Evolutionary conservation across 2,888 invertebrate species (phyloP), one percentile per base, ranked within the genome.

Genomic region (Drosophila borealis): DNA sequence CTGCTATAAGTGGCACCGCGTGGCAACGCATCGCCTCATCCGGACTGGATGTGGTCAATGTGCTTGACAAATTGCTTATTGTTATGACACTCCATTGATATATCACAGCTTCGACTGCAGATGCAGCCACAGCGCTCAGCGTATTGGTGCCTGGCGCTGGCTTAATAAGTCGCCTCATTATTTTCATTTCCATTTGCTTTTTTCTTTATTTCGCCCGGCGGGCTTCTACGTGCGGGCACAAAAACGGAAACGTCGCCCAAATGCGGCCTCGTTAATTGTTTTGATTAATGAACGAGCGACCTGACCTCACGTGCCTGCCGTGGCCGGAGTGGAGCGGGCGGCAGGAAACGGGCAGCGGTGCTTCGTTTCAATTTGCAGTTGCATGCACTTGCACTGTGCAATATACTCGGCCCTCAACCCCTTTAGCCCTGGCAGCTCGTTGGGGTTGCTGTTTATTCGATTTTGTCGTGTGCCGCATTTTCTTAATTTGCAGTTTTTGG

Each of bases 11-110:
- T 89, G 89, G 87, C 75, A 68, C 34, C 55, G 56, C 81, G 65
- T 61, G 37, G 61, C 70, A 71, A 64, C 50, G 46, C 53, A 42
- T 54, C 19, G 70, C 54, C 6, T 39, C 39, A 13, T 44, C 65
- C 39, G 45, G 78, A 67, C 78, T 70, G 85, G 74, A 74, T 78
- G 80, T 74, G 85, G 84, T 85, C 87, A 88, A 87, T 87, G 88
- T 81, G 78, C 77, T 82, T 91, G 90, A 91, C 90, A 91, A 90
- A 90, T 90, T 89, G 80, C 81, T 89, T 88, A 85, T 86, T 87
- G 86, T 89, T 86, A 88, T 84, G 90, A 85, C 70, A 73, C 70
- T 74, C 82, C 69, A 62, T 71, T 67, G 73, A 56, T 61, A 50
- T 54, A 63, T 79, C 69, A 57, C 56, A 42, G 55, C 54, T 21